These are phyloP conservation scores for Piliocolobus tephrosceles DNA, from an alignment of 2,113 vertebrate genomes.

Conservation along the genomic window DNA sequence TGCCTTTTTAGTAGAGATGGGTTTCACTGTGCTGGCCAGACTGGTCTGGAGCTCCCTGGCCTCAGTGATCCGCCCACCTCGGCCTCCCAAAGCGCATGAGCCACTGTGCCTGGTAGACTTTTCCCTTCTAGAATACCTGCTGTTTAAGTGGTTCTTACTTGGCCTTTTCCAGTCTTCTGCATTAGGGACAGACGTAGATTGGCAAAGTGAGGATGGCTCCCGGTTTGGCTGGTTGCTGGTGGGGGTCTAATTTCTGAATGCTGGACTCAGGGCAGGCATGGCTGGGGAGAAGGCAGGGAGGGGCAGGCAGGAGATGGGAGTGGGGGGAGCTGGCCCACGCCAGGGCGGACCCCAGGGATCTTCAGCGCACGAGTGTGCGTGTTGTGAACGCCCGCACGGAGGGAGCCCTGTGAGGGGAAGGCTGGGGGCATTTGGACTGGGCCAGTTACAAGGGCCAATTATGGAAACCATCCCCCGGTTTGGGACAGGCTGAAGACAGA, in stretches of 20 bases:
- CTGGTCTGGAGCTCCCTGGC: too few species aligned
- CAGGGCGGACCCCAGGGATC: background rate
- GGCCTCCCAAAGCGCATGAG: too few species aligned
- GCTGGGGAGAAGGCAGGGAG: too few species aligned
- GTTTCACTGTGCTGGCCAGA: too few species aligned
- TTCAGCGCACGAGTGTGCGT: background rate
- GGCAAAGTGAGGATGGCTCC: too few species aligned
- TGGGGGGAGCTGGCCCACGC: background rate
- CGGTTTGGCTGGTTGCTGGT: background rate
- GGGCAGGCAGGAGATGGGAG: background rate
- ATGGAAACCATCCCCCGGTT: background rate
- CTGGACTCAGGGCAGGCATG: background rate
- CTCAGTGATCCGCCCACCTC: too few species aligned
- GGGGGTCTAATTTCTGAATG: background rate
- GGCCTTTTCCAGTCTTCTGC: background rate
- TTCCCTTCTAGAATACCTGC: background rate
- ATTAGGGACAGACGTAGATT: background rate
- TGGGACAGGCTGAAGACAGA: background rate
- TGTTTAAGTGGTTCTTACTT: background rate
- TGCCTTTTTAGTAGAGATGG: too few species aligned
- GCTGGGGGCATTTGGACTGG: background rate
- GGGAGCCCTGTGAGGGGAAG: fast-evolving
- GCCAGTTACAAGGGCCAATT: background rate
- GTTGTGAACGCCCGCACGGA: background rate
- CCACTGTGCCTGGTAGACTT: too few species aligned